phyloP scores from a whole-genome alignment of 2,888 invertebrate species.

The Camponotus fellah region DNA sequence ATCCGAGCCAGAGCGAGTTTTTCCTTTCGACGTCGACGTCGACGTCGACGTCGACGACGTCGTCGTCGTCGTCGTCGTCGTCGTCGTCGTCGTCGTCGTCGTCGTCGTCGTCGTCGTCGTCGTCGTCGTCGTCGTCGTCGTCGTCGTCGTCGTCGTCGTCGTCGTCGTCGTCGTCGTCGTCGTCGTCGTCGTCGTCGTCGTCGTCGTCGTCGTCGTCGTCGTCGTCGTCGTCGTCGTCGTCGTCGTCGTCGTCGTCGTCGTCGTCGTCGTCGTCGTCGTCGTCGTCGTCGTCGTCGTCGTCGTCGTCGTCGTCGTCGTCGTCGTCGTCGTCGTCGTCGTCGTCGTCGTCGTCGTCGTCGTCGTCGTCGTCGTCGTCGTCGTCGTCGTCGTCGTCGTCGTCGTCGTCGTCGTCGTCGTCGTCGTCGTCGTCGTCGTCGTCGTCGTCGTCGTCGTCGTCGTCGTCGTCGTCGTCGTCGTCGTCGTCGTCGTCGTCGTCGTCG shows the following conservation, averaged over 20 bases:
- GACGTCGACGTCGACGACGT: too few relatives aligned
- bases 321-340: constrained; percentile 52
- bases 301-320: constrained; percentile 6
- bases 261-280: constrained; percentile 52
- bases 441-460: constrained; percentile 56
- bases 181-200: constrained; percentile 6
- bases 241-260: constrained; percentile 6
- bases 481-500: too few relatives aligned
- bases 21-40: constrained; percentile 32
- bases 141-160: constrained; percentile 52
- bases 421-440: constrained; percentile 6
- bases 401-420: constrained; percentile 47
- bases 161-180: constrained; percentile 47
- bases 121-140: constrained; percentile 6
- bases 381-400: constrained; percentile 52
- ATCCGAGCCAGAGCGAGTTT: constrained; percentile 16
- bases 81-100: constrained; percentile 29
- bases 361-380: constrained; percentile 6
- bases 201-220: constrained; percentile 52
- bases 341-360: constrained; percentile 47
- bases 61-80: background rate
- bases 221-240: constrained; percentile 47
- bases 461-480: background rate
- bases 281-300: constrained; percentile 47
- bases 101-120: constrained; percentile 47